These are phyloP conservation scores for Conops quadrifasciatus DNA, from an alignment of 2,888 invertebrate genomes.

Conservation along the genomic window DNA sequence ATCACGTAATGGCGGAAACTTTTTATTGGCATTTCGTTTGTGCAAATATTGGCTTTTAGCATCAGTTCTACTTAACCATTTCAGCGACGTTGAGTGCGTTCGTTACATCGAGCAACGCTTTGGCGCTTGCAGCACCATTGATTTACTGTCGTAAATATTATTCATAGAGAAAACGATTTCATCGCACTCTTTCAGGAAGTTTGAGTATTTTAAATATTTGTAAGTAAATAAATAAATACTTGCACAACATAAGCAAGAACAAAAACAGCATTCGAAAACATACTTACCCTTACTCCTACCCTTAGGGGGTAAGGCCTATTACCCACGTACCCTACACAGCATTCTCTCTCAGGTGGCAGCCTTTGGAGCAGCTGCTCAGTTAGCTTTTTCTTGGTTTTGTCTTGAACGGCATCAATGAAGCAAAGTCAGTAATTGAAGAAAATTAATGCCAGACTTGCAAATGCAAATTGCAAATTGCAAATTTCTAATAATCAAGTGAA, in stretches of 20 bases:
- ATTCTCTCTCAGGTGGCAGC: too few relatives aligned
- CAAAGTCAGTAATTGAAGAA: too few relatives aligned
- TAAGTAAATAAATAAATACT: neutral
- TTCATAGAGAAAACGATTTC: conserved; percentile 1
- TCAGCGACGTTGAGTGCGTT: neutral
- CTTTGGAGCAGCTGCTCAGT: too few relatives aligned
- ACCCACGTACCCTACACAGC: too few relatives aligned
- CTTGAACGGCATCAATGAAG: too few relatives aligned
- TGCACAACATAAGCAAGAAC: too few relatives aligned
- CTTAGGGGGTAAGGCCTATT: too few relatives aligned
- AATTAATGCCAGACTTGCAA: too few relatives aligned
- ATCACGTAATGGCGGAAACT: conserved; percentile 20
- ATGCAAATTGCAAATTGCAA: too few relatives aligned
- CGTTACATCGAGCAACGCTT: conserved; percentile 23
- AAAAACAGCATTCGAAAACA: too few relatives aligned
- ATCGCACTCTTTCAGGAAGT: neutral
- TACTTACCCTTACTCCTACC: neutral
- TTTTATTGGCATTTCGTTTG: conserved; percentile 19
- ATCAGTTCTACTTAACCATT: neutral
- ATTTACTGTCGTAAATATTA: conserved; percentile 27
- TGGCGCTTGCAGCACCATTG: conserved; percentile 22
- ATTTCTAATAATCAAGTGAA: neutral
- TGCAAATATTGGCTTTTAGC: conserved; percentile 26
- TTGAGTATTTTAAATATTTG: neutral
- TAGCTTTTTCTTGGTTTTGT: too few relatives aligned